A percentile compares a stretch with the other conserved stretches of the same genome.
phyloP scores from a whole-genome alignment of 2,888 invertebrate species.

The Metellina segmentata region DNA sequence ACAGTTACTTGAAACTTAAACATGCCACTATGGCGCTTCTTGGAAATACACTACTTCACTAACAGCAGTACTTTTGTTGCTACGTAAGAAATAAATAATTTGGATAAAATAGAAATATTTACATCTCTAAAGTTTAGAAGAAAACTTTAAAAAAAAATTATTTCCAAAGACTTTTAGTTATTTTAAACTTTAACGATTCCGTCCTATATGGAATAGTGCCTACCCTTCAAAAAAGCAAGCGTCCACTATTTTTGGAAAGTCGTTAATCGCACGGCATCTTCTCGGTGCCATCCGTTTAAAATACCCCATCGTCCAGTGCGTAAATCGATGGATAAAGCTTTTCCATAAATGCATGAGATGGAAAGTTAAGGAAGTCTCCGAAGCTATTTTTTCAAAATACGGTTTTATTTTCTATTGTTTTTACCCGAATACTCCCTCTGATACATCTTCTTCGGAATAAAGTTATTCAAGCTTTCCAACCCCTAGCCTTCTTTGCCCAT shows the following conservation, averaged over 20 bases:
- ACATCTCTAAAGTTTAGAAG: too few relatives aligned
- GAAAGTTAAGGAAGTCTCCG: conserved; percentile 49
- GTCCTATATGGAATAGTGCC: too few relatives aligned
- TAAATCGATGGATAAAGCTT: conserved; percentile 67
- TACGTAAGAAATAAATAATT: too few relatives aligned
- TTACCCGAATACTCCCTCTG: conserved; percentile 11
- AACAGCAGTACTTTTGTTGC: too few relatives aligned
- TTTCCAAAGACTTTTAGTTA: too few relatives aligned
- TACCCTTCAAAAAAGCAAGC: too few relatives aligned
- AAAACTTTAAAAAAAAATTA: too few relatives aligned
- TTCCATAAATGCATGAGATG: conserved; percentile 70
- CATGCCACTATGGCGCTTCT: too few relatives aligned
- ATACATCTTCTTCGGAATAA: conserved; percentile 33
- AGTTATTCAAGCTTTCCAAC: not conserved
- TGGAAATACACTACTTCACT: too few relatives aligned
- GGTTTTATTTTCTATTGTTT: conserved; percentile 23
- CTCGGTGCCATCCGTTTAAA: conserved; percentile 21
- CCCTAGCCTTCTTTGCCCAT: not conserved
- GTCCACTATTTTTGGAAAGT: not conserved
- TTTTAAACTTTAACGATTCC: too few relatives aligned
- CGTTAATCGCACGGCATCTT: conserved; percentile 23
- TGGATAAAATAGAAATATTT: too few relatives aligned
- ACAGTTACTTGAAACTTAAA: too few relatives aligned
- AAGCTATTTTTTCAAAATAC: conserved; percentile 44
- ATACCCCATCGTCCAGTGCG: conserved; percentile 27